Base-by-base conservation (phyloP, 2,888 invertebrate genomes). In the Axea sp. region DNA sequence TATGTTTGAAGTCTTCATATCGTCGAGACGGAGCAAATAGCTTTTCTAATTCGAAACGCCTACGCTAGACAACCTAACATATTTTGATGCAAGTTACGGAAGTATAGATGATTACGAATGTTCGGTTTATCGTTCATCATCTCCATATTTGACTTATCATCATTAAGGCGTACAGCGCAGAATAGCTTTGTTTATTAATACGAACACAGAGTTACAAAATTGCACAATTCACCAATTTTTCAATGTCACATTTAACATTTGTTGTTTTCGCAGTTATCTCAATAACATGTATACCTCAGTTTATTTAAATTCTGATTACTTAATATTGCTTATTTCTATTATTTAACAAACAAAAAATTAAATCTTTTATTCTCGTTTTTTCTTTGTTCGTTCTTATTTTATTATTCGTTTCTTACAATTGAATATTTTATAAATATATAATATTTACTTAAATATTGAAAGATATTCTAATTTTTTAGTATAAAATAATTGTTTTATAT, bases 51-150 rank as follows among this genome's bases (percentile, higher is more conserved):
- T 24, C 39, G 57, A 19, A 47, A 67, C 67, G 67, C 67, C 67
- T 57, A 67, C 55, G 47, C 57, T 67, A 67, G 67, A 67, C 47
- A 55, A 67, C 57, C 57, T 55, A 47, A 47, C 67, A 17, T 39
- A 47, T 57, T 47, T 47, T 31, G 57, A 57, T 47, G 57, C 57
- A 39, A 39, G 39, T 37, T 65, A 14, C 45, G 55, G 55, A 55
- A 65, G 55, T 65, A 65, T 47, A 11, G 37, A 65, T 65, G 65
- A 65, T 65, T 65, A 24, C 65, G 55, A 45, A 47, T 65, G 47
- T 65, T 65, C 53, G 35, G 31, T 33, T 19, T 26, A 35, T 45
- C 53, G 43, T 43, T 51, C 43, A 65, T 53, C 51, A 45, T 65
- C 35, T 9, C 28, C 26, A 8, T 35, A 26, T 43, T 65, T 65